A percentile compares a stretch with the other conserved stretches of the same genome.
phyloP scores from a whole-genome alignment of 1,140 invertebrate genomes.

The Pogonognathellus flavescens region DNA sequence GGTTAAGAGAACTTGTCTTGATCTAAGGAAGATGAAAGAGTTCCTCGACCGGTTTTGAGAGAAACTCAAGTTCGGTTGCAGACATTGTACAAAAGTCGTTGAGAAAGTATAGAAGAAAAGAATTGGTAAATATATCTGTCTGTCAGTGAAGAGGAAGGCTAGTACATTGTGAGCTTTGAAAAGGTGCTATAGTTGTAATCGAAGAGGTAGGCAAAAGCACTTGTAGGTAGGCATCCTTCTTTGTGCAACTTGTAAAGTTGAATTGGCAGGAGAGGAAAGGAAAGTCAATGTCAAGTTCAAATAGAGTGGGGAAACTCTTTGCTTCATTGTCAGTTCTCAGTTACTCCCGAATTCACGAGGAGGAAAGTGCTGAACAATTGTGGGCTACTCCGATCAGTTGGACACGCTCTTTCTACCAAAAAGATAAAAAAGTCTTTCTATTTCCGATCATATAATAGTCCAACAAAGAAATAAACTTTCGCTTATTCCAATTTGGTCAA shows the following conservation, averaged over 20 bases:
- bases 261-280: constrained; percentile 30
- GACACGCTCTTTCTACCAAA: no score
- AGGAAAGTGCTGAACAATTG: no score
- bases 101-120: constrained; percentile 22
- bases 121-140: constrained; percentile 1
- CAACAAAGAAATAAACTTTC: no score
- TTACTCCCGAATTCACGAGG: no score
- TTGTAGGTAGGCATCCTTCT: constrained; percentile 10
- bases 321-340: not conserved
- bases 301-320: not conserved
- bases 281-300: constrained; percentile 48
- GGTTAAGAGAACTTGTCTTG: constrained; percentile 1
- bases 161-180: not conserved
- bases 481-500: no score
- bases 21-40: constrained; percentile 1
- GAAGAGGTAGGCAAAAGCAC: not conserved
- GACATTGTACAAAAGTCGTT: constrained; percentile 5
- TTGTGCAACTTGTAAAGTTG: constrained; percentile 40
- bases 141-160: not conserved
- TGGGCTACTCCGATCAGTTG: no score
- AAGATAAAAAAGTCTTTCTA: no score
- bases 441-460: no score
- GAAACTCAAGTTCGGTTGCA: constrained; percentile 3
- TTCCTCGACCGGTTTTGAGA: not conserved
- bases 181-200: not conserved